Conservation (phyloP, 2,888 invertebrate genomes). For the Scaptomyza flava region DNA sequence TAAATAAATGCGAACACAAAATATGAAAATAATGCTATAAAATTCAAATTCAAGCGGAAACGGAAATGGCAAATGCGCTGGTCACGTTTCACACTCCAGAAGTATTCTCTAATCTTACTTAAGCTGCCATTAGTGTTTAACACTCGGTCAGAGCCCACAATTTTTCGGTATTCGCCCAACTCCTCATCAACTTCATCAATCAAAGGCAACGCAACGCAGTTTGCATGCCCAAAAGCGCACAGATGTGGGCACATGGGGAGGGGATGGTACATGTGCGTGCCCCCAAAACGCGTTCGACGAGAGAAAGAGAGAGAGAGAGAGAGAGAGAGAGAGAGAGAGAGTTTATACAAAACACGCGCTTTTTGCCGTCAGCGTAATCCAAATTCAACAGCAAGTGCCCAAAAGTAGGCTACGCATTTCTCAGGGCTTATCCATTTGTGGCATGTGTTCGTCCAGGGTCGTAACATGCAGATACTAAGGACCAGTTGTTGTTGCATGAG, state of each 20-base stretch:
- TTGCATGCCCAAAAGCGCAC: constrained; percentile 37
- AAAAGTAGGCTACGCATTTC: constrained; percentile 54
- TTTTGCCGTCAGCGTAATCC: constrained; percentile 30
- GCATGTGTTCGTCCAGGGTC: constrained; percentile 50
- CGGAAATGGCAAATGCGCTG: constrained; percentile 66
- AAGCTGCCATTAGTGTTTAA: constrained; percentile 80
- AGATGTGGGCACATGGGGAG: neutral
- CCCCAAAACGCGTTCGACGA: constrained; percentile 43
- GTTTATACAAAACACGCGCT: constrained; percentile 65
- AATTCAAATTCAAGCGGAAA: constrained; percentile 62
- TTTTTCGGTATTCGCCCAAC: constrained; percentile 5
- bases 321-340: constrained; percentile 28
- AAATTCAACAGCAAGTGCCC: constrained; percentile 30
- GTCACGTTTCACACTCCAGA: constrained; percentile 61
- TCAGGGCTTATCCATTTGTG: constrained; percentile 40
- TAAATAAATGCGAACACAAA: constrained; percentile 64
- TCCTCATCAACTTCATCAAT: constrained; percentile 66
- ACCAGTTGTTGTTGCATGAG: constrained; percentile 27
- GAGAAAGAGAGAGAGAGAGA: constrained; percentile 21
- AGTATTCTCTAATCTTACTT: constrained; percentile 70
- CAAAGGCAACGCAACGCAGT: constrained; percentile 56
- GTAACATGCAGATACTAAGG: neutral
- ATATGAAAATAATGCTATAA: constrained; percentile 49
- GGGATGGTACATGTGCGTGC: constrained; percentile 29
- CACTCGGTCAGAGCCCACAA: constrained; percentile 46